Percentiles rank a stretch among this genome's conserved stretches.
Conservation (phyloP, 2,888 invertebrate species). For the Pecten maximus region DNA sequence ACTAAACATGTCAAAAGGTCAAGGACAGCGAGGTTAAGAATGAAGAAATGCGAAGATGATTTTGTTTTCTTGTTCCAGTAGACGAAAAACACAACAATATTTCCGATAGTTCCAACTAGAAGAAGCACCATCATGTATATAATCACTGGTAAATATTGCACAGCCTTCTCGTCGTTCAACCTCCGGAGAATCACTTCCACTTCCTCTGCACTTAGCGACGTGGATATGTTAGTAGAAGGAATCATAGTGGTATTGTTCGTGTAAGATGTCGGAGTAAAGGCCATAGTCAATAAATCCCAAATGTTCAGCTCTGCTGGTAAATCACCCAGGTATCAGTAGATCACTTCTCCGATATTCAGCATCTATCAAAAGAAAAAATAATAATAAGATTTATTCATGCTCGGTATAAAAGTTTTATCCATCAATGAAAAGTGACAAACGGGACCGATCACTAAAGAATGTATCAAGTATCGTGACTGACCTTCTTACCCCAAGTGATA, state of each 20-base stretch:
- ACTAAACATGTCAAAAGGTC: conserved; percentile 77
- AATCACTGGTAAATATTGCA: conserved; percentile 75
- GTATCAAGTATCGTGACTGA: neutral
- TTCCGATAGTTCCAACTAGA: conserved; percentile 73
- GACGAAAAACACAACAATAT: conserved; percentile 74
- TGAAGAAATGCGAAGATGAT: conserved; percentile 77
- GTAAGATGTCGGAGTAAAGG: neutral
- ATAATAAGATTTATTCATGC: neutral
- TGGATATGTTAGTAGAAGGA: neutral
- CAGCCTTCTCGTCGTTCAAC: conserved; percentile 73
- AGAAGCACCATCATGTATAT: conserved; percentile 72
- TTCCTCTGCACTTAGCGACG: neutral
- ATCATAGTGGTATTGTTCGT: neutral
- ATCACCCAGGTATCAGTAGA: neutral
- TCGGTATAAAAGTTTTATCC: no score
- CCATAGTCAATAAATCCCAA: neutral
- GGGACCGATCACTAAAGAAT: neutral
- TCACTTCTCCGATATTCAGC: neutral
- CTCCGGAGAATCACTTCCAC: conserved; percentile 5
- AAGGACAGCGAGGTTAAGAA: conserved; percentile 73
- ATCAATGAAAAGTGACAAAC: no score
- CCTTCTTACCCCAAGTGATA: neutral
- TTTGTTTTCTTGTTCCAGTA: conserved; percentile 71
- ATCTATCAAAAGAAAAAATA: neutral
- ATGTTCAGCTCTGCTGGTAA: neutral